Conservation (phyloP, 2,888 invertebrate genomes). For the Mamestra brassicae region DNA sequence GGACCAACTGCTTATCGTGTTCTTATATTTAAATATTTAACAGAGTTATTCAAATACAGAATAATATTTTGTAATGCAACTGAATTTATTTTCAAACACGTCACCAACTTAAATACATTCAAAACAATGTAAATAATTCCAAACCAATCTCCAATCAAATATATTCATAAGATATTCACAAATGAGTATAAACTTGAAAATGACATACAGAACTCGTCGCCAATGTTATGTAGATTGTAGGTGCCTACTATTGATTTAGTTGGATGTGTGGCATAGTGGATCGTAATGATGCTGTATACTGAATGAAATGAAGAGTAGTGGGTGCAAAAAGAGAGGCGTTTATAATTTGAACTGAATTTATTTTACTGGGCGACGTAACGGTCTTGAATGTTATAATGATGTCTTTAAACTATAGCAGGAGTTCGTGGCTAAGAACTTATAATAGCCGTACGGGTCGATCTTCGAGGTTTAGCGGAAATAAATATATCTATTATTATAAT, state of each 20-base stretch:
- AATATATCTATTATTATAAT: no score
- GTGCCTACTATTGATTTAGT: slow-evolving; percentile 43
- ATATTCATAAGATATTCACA: neutral
- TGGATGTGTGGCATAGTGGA: slow-evolving; percentile 12
- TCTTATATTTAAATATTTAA: no score
- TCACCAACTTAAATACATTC: neutral
- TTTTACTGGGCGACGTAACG: no score
- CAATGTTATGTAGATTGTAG: neutral
- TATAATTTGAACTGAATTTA: no score
- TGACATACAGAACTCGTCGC: neutral
- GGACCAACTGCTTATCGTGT: no score
- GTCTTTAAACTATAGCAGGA: no score
- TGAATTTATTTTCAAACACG: neutral
- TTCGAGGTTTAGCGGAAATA: no score
- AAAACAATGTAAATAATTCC: neutral
- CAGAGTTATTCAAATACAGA: no score
- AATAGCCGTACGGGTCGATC: no score
- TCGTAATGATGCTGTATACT: slow-evolving; percentile 41
- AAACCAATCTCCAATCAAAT: no score
- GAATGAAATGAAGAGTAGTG: slow-evolving; percentile 20
- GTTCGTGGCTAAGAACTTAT: no score
- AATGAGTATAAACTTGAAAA: slow-evolving; percentile 1
- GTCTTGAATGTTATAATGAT: no score
- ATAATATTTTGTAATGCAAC: neutral
- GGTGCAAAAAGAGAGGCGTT: slow-evolving; percentile 6